These are phyloP conservation scores for Piprites chloris DNA, from an alignment of 2,113 vertebrate genomes.

Conservation along the genomic window DNA sequence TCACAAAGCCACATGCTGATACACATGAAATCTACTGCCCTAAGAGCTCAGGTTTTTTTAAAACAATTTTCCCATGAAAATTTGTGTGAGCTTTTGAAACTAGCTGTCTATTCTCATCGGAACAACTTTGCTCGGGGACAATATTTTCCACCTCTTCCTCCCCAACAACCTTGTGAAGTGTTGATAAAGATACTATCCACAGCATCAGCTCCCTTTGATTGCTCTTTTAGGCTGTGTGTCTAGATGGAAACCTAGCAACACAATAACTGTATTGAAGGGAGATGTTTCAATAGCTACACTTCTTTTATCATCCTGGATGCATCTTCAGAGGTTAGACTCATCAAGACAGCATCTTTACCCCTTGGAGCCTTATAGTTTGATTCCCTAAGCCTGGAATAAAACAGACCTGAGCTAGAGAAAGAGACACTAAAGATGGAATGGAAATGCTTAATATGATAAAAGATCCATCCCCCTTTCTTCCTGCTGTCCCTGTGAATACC, in stretches of 20 bases:
- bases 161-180: neutral
- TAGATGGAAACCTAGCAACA: conserved; percentile 64
- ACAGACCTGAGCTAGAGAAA: neutral
- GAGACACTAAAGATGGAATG: neutral
- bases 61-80: neutral
- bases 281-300: conserved; percentile 18
- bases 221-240: conserved; percentile 39
- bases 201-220: conserved; percentile 20
- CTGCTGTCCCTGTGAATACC: neutral
- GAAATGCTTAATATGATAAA: neutral
- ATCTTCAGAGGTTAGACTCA: conserved; percentile 27
- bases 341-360: neutral
- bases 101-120: neutral
- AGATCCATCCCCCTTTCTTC: neutral
- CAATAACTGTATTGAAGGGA: conserved; percentile 20
- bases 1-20: neutral
- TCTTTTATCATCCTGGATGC: conserved; percentile 10
- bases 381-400: conserved; percentile 22
- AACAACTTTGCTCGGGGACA: neutral
- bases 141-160: neutral
- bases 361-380: neutral
- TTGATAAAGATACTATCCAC: conserved; percentile 20
- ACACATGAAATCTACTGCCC: neutral
- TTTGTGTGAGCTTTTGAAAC: neutral
- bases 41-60: neutral